phyloP scores from a whole-genome alignment of 2,797 vertebrate species.

The Muscicapa comitata region DNA sequence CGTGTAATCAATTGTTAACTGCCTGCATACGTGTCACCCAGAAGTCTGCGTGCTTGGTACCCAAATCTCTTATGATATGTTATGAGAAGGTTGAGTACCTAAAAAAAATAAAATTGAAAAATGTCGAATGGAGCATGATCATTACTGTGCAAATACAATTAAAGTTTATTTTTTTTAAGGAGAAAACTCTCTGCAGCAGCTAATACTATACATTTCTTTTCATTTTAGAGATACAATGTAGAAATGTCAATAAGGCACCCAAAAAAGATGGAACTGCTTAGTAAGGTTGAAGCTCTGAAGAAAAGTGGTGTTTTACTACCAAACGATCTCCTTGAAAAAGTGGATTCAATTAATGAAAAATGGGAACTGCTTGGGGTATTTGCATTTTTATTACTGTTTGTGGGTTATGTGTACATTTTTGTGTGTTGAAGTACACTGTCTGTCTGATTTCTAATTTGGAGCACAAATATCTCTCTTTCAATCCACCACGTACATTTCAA shows the following conservation, averaged over 20 bases:
- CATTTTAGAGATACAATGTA: constrained; percentile 85
- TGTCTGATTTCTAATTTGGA: constrained; percentile 81
- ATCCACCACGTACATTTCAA: constrained; percentile 75
- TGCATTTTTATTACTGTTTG: constrained; percentile 83
- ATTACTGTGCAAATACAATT: neutral
- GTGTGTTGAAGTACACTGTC: constrained; percentile 77
- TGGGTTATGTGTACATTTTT: constrained; percentile 78
- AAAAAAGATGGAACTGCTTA: constrained; percentile 86
- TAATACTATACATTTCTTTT: constrained; percentile 48
- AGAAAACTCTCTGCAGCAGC: neutral
- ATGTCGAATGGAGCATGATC: neutral
- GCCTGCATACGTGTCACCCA: neutral
- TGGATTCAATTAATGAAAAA: constrained; percentile 90
- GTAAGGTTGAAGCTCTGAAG: constrained; percentile 87
- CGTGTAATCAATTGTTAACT: neutral
- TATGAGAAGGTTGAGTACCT: neutral
- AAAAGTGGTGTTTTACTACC: constrained; percentile 84
- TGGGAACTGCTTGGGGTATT: constrained; percentile 93
- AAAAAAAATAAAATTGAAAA: neutral
- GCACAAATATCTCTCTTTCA: constrained; percentile 78
- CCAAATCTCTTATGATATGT: neutral
- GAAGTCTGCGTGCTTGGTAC: neutral
- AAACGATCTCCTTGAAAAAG: constrained; percentile 82
- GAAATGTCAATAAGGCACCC: constrained; percentile 90
- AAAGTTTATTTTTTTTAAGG: neutral